A percentile compares a stretch with the other conserved stretches of the same genome.
These are phyloP conservation scores for Luffia ferchaultella DNA, from an alignment of 2,888 invertebrate genomes.

Conservation along the genomic window DNA sequence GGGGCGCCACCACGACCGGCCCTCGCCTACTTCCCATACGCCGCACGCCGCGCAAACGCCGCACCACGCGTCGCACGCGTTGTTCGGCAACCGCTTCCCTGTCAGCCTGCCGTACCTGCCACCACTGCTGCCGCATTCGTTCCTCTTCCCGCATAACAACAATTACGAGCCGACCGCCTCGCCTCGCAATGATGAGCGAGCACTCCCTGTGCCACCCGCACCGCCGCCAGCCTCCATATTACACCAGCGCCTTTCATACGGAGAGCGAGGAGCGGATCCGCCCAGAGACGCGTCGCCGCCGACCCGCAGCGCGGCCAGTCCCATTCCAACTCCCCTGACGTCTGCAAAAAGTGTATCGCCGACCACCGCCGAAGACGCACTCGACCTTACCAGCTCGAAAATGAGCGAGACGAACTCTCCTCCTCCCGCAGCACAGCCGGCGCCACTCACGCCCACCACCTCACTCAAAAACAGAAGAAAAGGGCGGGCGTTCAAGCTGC, in stretches of 20 bases:
- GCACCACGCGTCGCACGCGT: slow-evolving; percentile 37
- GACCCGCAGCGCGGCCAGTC: slow-evolving; percentile 18
- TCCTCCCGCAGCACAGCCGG: slow-evolving; percentile 29
- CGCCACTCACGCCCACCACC: slow-evolving; percentile 44
- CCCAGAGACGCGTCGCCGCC: slow-evolving; percentile 34
- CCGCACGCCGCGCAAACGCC: slow-evolving; percentile 21
- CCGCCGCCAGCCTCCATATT: slow-evolving; percentile 41
- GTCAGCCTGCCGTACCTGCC: slow-evolving; percentile 53
- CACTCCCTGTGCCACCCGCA: slow-evolving; percentile 31
- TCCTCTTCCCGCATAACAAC: slow-evolving; percentile 56
- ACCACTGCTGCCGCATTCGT: slow-evolving; percentile 53
- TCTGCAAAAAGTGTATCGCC: slow-evolving; percentile 16
- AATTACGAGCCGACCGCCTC: slow-evolving; percentile 30
- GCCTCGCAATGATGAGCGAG: slow-evolving; percentile 19
- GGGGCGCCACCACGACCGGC: slow-evolving; percentile 44
- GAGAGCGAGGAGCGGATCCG: slow-evolving; percentile 28
- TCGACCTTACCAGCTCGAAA: slow-evolving; percentile 67
- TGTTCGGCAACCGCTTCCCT: slow-evolving; percentile 52
- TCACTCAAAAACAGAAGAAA: slow-evolving; percentile 77
- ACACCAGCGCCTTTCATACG: slow-evolving; percentile 43
- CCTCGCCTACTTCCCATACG: slow-evolving; percentile 28
- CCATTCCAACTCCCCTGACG: slow-evolving; percentile 18
- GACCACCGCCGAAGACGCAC: slow-evolving; percentile 41
- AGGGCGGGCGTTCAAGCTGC: slow-evolving; percentile 85
- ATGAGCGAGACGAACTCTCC: slow-evolving; percentile 44